Base-by-base conservation (phyloP, 2,113 vertebrate genomes). In the Macquaria ambigua region DNA sequence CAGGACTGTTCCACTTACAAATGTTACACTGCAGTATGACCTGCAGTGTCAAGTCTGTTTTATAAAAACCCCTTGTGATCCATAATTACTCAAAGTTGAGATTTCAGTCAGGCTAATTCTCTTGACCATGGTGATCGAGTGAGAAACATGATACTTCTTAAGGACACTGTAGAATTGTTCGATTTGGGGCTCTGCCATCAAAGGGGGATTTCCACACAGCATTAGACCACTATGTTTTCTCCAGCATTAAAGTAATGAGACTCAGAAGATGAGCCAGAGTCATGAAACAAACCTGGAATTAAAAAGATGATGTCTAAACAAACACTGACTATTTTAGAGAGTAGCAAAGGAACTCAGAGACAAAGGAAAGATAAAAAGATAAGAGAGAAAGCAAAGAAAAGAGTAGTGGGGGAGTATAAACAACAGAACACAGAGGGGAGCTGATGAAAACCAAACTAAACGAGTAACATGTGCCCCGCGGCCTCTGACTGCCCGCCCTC, bases 401-500 rank as follows among this genome's bases (percentile, higher is more conserved):
- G 67, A 86, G 84, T 48, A 79, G 66, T 39, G 56, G 77, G 79
- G 86, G 62, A 90, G 84, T 77, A 91, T 90, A 93, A 93, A 94
- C 85, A 93, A 84, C 82, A 89, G 82, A 87, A 76, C 87, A 82
- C 88, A 87, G 87, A 92, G 88, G 86, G 90, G 83, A 89, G 90
- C 81, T 89, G 90, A 90, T 90, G 84, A 93, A 94, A 94, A 90
- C 75, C 88, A 90, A 93, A 92, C 77, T 83, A 93, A 94, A 94
- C 89, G 69, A 88, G 81, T 90, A 92, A 90, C 93, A 93, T 93
- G 91, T 93, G 93, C 86, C 90, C 82, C 12, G 8, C 23, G 77
- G 89, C 86, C 88, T 87, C 84, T 84, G 77, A 85, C 76, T 82
- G 91, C 82, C 79, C 12, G 79, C 85, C 83, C 74, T 90, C 82